These are phyloP conservation scores for Antrozous pallidus DNA, from an alignment of 2,797 vertebrate genomes.

Conservation along the genomic window DNA sequence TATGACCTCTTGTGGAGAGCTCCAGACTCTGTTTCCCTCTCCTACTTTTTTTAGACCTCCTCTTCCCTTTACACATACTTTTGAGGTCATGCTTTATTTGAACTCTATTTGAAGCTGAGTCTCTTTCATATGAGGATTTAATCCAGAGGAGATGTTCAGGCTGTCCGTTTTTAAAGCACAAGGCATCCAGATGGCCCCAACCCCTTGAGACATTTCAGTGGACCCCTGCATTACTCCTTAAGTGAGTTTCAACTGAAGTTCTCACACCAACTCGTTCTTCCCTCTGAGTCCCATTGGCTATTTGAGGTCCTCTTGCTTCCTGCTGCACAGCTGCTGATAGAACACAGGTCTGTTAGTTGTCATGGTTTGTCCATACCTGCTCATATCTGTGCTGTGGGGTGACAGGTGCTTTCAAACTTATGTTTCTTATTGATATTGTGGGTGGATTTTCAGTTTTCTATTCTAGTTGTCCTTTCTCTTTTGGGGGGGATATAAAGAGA, in stretches of 20 bases:
- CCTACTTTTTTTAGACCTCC: not conserved
- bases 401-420: not conserved
- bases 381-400: not conserved
- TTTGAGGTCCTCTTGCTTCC: not conserved
- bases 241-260: not conserved
- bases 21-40: not conserved
- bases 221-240: not conserved
- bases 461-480: not conserved
- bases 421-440: not conserved
- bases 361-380: not conserved
- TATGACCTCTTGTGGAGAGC: not conserved
- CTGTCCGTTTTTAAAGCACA: not conserved
- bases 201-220: not conserved
- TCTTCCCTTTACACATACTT: not conserved
- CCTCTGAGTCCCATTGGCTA: not conserved
- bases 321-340: not conserved
- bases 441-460: not conserved
- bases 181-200: not conserved
- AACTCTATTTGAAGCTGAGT: conserved; percentile 21
- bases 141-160: not conserved
- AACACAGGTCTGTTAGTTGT: not conserved
- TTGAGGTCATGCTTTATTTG: not conserved
- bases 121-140: not conserved
- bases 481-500: not conserved
- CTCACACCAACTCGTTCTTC: not conserved